Conservation (phyloP, 2,888 invertebrate species). For the Rotaria macrura region DNA sequence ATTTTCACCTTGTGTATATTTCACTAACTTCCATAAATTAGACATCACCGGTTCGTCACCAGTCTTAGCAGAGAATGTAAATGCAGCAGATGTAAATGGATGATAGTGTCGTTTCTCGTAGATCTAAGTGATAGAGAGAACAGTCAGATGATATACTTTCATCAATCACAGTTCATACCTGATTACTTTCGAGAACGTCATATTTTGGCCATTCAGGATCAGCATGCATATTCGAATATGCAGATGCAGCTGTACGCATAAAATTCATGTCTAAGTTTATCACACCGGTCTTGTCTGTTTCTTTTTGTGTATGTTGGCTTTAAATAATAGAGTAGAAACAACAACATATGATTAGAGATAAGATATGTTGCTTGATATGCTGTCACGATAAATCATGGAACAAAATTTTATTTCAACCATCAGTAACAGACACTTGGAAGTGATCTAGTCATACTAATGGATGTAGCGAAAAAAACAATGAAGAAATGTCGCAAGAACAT, state of each 20-base stretch:
- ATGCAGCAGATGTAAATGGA: not conserved
- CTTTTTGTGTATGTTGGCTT: not conserved
- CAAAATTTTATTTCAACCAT: not conserved
- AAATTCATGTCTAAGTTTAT: not conserved
- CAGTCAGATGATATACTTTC: too few species aligned
- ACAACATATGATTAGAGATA: not conserved
- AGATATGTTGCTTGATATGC: not conserved
- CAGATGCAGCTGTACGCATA: not conserved
- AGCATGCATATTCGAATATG: not conserved
- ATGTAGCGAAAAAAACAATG: not conserved
- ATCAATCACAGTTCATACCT: not conserved
- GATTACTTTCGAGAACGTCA: not conserved
- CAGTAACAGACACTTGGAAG: not conserved
- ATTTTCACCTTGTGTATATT: slow-evolving; percentile 33
- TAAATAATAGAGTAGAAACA: not conserved
- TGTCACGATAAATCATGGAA: not conserved
- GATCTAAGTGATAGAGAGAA: not conserved
- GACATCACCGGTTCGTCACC: slow-evolving; percentile 31
- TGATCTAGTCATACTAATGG: not conserved
- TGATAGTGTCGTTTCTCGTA: not conserved
- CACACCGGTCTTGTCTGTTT: not conserved
- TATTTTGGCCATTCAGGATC: slow-evolving; percentile 19
- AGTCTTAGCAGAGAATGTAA: not conserved
- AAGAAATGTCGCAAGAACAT: not conserved
- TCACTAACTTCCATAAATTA: slow-evolving; percentile 32